Conservation (phyloP, 2,113 vertebrate genomes). For the Anas platyrhynchos region DNA sequence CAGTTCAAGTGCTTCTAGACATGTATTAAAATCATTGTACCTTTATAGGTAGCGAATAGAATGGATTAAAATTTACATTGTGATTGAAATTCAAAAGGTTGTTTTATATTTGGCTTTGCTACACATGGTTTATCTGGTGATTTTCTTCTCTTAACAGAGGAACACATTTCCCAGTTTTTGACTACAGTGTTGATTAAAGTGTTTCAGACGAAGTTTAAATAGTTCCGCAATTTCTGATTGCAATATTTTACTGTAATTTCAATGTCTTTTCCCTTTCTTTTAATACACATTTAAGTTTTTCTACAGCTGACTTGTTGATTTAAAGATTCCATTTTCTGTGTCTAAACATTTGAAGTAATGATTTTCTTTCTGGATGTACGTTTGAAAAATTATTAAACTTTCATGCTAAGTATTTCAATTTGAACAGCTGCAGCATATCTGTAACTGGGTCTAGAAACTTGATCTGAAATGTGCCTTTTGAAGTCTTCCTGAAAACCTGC, state of each 20-base stretch:
- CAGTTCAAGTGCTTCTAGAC: neutral
- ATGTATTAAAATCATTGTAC: neutral
- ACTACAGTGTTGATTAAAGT: neutral
- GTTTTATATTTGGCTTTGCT: neutral
- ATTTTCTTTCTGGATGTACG: neutral
- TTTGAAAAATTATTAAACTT: neutral
- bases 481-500: neutral
- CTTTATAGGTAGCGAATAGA: neutral
- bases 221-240: neutral
- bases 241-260: too few species aligned
- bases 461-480: neutral
- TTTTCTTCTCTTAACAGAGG: neutral
- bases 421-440: neutral
- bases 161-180: neutral
- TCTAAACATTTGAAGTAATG: neutral
- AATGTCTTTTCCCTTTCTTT: neutral
- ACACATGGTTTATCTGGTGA: neutral
- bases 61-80: neutral
- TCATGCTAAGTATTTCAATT: neutral
- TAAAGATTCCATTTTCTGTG: neutral
- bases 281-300: neutral
- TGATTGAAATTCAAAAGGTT: neutral
- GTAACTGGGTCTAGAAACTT: neutral
- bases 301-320: neutral
- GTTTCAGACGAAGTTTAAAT: neutral